Percentiles rank a stretch among this genome's conserved stretches.
Evolutionary conservation across 2,113 vertebrate species (phyloP).

Genomic region (Nothocercus nigrocapillus): DNA sequence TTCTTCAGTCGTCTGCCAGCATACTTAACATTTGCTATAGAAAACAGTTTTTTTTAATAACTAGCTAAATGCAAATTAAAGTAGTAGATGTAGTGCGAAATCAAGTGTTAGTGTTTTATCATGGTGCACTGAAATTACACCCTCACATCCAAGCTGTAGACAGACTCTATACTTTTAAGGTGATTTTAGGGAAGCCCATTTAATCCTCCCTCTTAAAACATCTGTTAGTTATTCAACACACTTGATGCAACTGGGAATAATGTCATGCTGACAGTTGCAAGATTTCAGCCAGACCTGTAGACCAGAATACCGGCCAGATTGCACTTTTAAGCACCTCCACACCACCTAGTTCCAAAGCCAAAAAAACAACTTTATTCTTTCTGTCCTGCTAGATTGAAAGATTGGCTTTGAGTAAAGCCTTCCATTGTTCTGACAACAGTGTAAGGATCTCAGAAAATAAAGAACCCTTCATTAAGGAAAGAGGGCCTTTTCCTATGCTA

Average conservation of each 20-base stretch:
- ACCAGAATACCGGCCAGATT: conserved; percentile 54
- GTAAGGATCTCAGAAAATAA: neutral
- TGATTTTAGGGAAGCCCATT: conserved; percentile 36
- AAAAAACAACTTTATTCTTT: conserved; percentile 18
- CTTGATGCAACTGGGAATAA: conserved; percentile 33
- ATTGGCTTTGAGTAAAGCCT: conserved; percentile 34
- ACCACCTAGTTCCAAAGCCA: conserved; percentile 37
- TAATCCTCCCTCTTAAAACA: conserved; percentile 47
- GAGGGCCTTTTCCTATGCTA: neutral
- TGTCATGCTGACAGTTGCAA: conserved; percentile 58
- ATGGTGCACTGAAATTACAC: neutral
- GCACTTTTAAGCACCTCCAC: conserved; percentile 46
- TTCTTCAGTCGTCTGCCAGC: conserved; percentile 27
- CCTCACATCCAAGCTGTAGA: neutral
- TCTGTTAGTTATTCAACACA: conserved; percentile 21
- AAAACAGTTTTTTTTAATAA: neutral
- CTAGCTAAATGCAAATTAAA: neutral
- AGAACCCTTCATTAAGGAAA: neutral
- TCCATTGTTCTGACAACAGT: neutral
- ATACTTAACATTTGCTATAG: neutral
- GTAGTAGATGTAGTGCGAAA: neutral
- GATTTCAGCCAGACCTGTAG: conserved; percentile 60
- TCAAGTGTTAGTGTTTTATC: neutral
- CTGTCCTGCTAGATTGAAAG: conserved; percentile 9
- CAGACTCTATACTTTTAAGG: neutral